A percentile compares a stretch with the other conserved stretches of the same genome.
phyloP scores from a whole-genome alignment of 2,797 vertebrate genomes.

The Centroberyx gerrardi region DNA sequence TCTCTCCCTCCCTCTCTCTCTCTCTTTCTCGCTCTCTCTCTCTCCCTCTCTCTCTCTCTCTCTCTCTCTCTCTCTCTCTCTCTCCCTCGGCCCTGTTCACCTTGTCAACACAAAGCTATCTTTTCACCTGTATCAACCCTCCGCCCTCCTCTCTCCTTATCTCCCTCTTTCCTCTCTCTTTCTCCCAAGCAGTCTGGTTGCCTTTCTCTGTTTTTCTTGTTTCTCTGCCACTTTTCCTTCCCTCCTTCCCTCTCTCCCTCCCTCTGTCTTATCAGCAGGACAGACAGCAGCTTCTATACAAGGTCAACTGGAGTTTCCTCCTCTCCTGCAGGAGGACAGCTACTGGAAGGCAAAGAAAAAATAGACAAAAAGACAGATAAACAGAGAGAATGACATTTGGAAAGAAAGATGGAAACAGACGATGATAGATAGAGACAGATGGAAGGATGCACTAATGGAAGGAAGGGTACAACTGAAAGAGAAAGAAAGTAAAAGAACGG shows the following conservation, averaged over 20 bases:
- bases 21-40: neutral
- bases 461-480: no score
- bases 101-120: neutral
- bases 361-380: neutral
- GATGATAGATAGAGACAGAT: neutral
- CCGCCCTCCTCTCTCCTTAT: conserved; percentile 2
- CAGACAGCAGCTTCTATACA: conserved; percentile 11
- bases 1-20: neutral
- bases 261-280: conserved; percentile 13
- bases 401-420: neutral
- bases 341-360: neutral
- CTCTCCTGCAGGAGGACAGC: conserved; percentile 31
- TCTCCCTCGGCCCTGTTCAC: neutral
- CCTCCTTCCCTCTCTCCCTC: neutral
- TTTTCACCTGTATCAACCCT: neutral
- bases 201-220: neutral
- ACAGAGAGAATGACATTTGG: neutral
- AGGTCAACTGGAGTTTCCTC: conserved; percentile 43
- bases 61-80: neutral
- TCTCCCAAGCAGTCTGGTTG: no score
- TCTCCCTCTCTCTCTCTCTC: neutral
- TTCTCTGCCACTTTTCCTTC: neutral
- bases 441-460: neutral
- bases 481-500: no score
- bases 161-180: neutral